phyloP scores from a whole-genome alignment of 2,888 invertebrate genomes.

The Agonopterix alstromeriana region DNA sequence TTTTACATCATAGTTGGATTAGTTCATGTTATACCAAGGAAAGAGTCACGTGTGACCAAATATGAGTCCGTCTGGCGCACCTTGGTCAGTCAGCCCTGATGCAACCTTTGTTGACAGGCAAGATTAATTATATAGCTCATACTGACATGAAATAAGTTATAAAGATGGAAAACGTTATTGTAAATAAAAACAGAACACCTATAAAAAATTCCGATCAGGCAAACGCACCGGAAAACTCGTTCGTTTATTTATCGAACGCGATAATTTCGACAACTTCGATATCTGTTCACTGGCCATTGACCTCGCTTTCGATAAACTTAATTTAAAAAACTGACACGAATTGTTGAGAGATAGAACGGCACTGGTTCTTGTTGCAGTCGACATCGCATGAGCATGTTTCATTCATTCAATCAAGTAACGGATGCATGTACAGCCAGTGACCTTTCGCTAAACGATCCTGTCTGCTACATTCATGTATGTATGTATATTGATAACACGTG shows the following conservation, averaged over 20 bases:
- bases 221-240: constrained; percentile 21
- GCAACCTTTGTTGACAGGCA: not conserved
- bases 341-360: constrained; percentile 1
- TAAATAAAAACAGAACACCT: not conserved
- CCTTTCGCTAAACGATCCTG: constrained; percentile 7
- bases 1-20: not conserved
- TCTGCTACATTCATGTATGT: not conserved
- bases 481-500: too few relatives aligned
- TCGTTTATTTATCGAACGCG: constrained; percentile 27
- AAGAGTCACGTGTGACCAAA: too few relatives aligned
- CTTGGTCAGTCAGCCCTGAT: not conserved
- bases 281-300: constrained; percentile 27
- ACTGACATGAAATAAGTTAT: too few relatives aligned
- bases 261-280: constrained; percentile 31
- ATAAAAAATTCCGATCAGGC: not conserved
- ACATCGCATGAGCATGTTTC: not conserved
- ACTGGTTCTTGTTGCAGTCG: not conserved
- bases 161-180: too few relatives aligned
- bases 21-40: too few relatives aligned
- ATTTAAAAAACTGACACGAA: constrained; percentile 13
- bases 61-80: too few relatives aligned
- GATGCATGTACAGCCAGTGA: constrained; percentile 10
- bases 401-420: constrained; percentile 9
- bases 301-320: constrained; percentile 14
- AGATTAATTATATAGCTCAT: not conserved